These are phyloP conservation scores for Bellardia bayeri DNA, from an alignment of 2,888 invertebrate species.

Conservation along the genomic window DNA sequence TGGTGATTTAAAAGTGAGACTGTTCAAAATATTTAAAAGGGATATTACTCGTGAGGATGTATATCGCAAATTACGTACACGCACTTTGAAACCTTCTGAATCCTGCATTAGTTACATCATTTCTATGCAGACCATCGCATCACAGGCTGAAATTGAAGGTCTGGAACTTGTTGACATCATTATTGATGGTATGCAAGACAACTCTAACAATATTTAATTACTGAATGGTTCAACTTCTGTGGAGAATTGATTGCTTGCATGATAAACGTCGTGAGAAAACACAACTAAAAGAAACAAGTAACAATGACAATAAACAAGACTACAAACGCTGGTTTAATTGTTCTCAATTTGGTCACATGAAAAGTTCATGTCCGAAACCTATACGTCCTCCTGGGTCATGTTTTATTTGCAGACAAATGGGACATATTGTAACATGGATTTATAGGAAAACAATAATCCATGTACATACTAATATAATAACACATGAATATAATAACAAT, in stretches of 20 bases:
- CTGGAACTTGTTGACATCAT: background rate
- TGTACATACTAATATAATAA: too few species aligned
- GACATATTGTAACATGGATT: background rate
- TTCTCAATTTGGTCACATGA: constrained; percentile 3
- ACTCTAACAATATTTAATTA: background rate
- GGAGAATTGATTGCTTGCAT: background rate
- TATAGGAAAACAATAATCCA: too few species aligned
- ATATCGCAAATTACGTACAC: too few species aligned
- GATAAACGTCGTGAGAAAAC: background rate
- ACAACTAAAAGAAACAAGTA: background rate
- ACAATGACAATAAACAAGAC: background rate
- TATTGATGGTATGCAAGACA: background rate
- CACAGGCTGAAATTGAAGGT: background rate
- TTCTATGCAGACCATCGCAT: background rate
- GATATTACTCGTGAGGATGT: too few species aligned
- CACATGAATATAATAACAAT: too few species aligned
- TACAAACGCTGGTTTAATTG: background rate
- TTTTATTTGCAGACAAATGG: constrained; percentile 18
- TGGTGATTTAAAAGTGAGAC: too few species aligned
- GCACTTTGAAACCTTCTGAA: too few species aligned
- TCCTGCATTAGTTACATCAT: background rate
- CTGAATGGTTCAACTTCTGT: constrained; percentile 2
- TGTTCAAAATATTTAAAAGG: too few species aligned
- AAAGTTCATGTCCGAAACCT: background rate
- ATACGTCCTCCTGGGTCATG: constrained; percentile 9